phyloP scores from a whole-genome alignment of 2,888 invertebrate species.

The Drosophila imparisetae region DNA sequence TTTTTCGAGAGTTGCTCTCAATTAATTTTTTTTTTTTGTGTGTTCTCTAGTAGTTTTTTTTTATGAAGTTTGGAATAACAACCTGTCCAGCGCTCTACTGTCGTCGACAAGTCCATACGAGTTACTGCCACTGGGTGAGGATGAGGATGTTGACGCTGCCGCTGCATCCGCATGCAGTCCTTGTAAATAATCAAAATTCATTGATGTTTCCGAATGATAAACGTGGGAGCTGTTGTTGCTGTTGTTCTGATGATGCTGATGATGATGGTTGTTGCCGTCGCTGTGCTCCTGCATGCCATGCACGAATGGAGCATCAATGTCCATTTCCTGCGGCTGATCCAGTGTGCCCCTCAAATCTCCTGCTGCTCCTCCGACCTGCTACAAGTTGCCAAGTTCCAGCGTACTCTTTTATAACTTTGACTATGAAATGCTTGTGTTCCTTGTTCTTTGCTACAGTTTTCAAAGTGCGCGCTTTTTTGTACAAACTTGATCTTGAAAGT shows the following conservation, averaged over 20 bases:
- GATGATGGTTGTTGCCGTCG: constrained; percentile 28
- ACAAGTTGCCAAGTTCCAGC: constrained; percentile 7
- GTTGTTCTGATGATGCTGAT: constrained; percentile 59
- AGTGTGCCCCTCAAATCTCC: constrained; percentile 53
- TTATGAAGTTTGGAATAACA: constrained; percentile 73
- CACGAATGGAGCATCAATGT: constrained; percentile 82
- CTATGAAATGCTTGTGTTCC: constrained; percentile 8
- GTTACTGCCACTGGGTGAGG: constrained; percentile 37
- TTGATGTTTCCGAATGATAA: constrained; percentile 81
- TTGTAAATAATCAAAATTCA: constrained; percentile 84
- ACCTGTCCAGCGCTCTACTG: constrained; percentile 84
- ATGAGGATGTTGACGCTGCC: constrained; percentile 54
- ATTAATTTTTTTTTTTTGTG: constrained; percentile 37
- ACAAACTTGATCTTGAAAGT: constrained; percentile 20
- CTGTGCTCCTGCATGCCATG: constrained; percentile 80
- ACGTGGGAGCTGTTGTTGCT: constrained; percentile 38
- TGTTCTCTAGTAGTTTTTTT: constrained; percentile 24
- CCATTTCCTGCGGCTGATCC: constrained; percentile 83
- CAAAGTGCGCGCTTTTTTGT: constrained; percentile 43
- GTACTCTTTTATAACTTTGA: constrained; percentile 8
- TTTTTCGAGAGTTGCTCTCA: constrained; percentile 12
- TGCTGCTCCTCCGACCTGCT: constrained; percentile 4
- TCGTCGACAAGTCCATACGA: constrained; percentile 82
- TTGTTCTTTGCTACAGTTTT: constrained; percentile 20
- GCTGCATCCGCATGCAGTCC: constrained; percentile 70